Conservation (phyloP, 2,113 vertebrate genomes). For the Ellobius talpinus region DNA sequence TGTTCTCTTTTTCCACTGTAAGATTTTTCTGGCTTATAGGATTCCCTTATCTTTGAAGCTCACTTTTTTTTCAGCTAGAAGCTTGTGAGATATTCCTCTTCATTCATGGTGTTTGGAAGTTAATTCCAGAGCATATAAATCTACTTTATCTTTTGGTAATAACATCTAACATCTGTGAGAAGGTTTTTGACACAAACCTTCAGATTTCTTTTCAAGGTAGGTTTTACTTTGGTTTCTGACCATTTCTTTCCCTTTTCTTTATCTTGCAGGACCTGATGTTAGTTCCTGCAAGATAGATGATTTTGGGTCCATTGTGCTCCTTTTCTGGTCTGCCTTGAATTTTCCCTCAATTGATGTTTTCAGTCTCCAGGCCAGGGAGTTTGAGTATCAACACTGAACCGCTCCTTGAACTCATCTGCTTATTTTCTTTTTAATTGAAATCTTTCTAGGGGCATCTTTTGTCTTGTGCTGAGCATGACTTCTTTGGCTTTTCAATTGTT, state of each 20-base stretch:
- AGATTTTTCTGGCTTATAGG: neutral
- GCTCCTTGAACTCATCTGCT: neutral
- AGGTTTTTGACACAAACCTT: neutral
- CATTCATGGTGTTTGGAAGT: neutral
- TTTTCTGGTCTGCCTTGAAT: neutral
- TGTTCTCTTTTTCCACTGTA: neutral
- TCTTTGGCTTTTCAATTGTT: neutral
- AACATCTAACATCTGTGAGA: slow-evolving; percentile 15
- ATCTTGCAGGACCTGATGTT: neutral
- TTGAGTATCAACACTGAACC: neutral
- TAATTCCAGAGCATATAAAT: neutral
- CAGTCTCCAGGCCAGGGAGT: neutral
- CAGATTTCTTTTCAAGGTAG: neutral
- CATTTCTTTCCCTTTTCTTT: neutral
- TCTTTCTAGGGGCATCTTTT: neutral
- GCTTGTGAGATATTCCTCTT: slow-evolving; percentile 7
- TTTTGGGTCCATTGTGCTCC: neutral
- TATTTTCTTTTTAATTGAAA: neutral
- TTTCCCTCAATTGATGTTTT: neutral
- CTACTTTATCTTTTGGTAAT: neutral
- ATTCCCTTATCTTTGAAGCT: neutral
- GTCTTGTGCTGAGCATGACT: neutral
- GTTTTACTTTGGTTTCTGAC: neutral
- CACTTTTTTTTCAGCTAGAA: neutral
- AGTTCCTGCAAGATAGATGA: too few relatives aligned